phyloP scores from a whole-genome alignment of 37 sponge, comb jelly and placozoan genomes.

The Eunapius fragilis region DNA sequence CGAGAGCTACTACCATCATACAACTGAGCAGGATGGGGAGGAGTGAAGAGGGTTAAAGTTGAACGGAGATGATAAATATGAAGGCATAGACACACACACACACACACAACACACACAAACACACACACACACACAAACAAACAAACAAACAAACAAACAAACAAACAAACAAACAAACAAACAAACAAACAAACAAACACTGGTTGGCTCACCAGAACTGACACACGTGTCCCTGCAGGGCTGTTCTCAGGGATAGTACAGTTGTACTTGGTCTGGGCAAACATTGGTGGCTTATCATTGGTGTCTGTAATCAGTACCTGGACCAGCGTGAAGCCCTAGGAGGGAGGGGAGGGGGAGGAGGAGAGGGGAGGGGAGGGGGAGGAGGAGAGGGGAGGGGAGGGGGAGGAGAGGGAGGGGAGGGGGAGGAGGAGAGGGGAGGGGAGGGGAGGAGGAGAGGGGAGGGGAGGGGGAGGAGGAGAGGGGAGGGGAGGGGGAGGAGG shows the following conservation, averaged over 20 bases:
- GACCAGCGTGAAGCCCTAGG: conserved; percentile 9
- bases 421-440: no score
- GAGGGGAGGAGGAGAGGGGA: no score
- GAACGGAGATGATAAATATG: no score
- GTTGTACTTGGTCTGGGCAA: not conserved
- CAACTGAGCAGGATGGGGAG: not conserved
- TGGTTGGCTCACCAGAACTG: not conserved
- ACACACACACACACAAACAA: no score
- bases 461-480: no score
- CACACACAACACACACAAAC: not conserved
- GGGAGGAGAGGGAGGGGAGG: no score
- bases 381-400: no score
- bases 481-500: no score
- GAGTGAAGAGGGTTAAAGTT: not conserved
- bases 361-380: no score
- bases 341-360: not conserved
- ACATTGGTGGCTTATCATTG: conserved; percentile 26
- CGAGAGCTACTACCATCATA: not conserved
- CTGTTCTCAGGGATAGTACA: conserved; percentile 43
- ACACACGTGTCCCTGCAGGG: not conserved
- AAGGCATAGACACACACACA: not conserved
- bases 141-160: no score
- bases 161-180: not conserved
- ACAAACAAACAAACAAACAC: not conserved
- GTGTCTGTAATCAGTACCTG: conserved; percentile 3